These are phyloP conservation scores for Xiphorhynchus elegans DNA, from an alignment of 2,113 vertebrate species.

Conservation along the genomic window DNA sequence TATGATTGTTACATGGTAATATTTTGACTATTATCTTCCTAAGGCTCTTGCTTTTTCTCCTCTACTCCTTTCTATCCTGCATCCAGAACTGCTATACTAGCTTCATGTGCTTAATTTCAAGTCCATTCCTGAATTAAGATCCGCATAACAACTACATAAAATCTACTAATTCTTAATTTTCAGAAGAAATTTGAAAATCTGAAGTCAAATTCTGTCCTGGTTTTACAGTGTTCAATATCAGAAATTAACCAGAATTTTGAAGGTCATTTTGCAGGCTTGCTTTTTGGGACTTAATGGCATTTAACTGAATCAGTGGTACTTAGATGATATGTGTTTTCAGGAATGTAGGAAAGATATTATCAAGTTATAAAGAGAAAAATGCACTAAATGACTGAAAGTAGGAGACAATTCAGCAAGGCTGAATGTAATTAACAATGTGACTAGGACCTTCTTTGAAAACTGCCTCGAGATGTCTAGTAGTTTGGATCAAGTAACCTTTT, in stretches of 20 bases:
- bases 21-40: neutral
- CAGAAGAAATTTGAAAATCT: neutral
- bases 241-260: neutral
- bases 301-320: neutral
- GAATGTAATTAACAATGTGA: neutral
- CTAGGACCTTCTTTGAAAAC: neutral
- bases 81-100: neutral
- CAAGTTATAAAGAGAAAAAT: neutral
- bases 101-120: neutral
- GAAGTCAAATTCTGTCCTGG: neutral
- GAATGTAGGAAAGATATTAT: neutral
- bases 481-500: neutral
- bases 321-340: neutral
- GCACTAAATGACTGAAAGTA: neutral
- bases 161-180: neutral
- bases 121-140: neutral
- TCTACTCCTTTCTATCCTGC: neutral
- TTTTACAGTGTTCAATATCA: fast-evolving
- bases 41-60: neutral
- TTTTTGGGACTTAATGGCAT: neutral
- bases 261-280: neutral
- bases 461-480: neutral
- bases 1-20: neutral
- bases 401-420: neutral
- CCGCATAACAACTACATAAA: neutral